Evolutionary conservation across 2,888 invertebrate species (phyloP), one percentile per base, ranked within the genome.

Genomic region (Cheilosia pagana): DNA sequence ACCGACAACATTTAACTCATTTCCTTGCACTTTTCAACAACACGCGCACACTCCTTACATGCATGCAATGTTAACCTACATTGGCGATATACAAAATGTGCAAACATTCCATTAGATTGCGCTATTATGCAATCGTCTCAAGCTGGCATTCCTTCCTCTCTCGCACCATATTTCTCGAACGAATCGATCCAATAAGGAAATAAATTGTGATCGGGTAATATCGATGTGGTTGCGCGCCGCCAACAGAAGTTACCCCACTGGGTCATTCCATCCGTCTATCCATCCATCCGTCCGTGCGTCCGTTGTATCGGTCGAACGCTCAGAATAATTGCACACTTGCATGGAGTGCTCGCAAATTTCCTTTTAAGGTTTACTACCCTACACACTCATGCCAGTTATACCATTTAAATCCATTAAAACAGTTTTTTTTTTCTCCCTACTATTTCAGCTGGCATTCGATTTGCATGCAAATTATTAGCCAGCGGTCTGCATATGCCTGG

Each of bases 401-500:
- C 68, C 78, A 79, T 68, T 74, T 70, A 59, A 74, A 79, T 79
- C 59, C 63, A 83, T 75, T 75, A 70, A 57, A 74, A 55, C 52
- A 59, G 19, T 50, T 63, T 21, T 67, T 62, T 67, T 67, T 72
- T 19, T n/a, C n/a, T n/a, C n/a, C 53, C 67, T 35, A 57, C 28
- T 63, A 52, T 50, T 25, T 43, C 45, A 59, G 59, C 52, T 79
- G 70, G 52, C 70, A 83, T 83, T 74, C 74, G 48, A 74, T 74
- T 83, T 74, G 67, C 50, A 83, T 83, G 78, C 50, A 83, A 83
- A 78, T 74, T 74, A 72, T 78, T 70, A 43, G 72, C 45, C 53
- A 25, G 43, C 12, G 16, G 35, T 63, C 39, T 48, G 48, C 12
- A 35, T 12, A 8, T 31, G 12, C 10, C 3, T 39, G 55, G 45